Evolutionary conservation across 2,797 vertebrate genomes (phyloP), one percentile per base, ranked within the genome.

Genomic region (Ctenopoma multispine): DNA sequence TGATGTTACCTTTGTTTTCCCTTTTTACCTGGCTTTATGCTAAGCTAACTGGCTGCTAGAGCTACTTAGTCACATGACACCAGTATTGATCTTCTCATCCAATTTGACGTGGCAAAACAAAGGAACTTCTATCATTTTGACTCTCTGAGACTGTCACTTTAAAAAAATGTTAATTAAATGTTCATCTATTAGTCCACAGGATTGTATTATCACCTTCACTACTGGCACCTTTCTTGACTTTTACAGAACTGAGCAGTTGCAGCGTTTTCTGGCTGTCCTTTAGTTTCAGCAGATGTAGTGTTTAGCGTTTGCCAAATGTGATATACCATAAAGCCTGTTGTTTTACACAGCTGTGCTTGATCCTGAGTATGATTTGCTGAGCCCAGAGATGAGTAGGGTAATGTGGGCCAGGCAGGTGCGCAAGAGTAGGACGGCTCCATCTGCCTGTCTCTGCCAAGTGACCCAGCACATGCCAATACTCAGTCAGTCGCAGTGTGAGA

Each of bases 361-460:
- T 70, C 78, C 79, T 51, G 76, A 66, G 70, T 73, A 56, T 84
- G 80, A 85, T 85, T 81, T 72, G 80, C 77, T 82, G 77, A 84
- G 83, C 64, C 67, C 75, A 56, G 77, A 84, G 63, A 85, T 86
- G 85, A 83, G 82, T 69, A 8, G 64, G 50, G 76, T 77, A 80
- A 85, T 87, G 81, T 72, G 69, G 80, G 77, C 79, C 80, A 77
- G 86, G 90, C 87, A 90, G 89, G 86, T 91, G 88, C 78, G 60
- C 14, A 71, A 69, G 82, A 81, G 81, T 41, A 24, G 80, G 70
- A 74, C 20, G 36, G 54, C 81, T 88, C 81, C 68, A 74, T 83
- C 77, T 68, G 55, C 77, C 55, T 71, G 14, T 6, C 77, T 47
- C 69, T 87, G 83, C 81, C 83, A 88, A 90, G 77, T 77, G 68